Evolutionary conservation across 2,888 invertebrate species (phyloP).

Genomic region (Polyploca ridens): DNA sequence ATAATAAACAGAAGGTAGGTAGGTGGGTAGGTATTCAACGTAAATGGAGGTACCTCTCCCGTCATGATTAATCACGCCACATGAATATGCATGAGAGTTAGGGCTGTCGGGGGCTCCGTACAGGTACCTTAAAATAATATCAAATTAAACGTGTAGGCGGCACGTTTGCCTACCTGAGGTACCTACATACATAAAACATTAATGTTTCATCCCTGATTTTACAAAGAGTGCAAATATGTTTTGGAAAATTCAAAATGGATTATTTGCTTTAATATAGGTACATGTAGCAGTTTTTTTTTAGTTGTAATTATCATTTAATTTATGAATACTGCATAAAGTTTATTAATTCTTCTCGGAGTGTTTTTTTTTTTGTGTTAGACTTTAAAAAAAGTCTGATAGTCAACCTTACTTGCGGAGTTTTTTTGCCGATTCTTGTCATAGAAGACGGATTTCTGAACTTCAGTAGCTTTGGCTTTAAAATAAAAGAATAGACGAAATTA

Average conservation of each 20-base stretch:
- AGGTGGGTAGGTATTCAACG: constrained; percentile 45
- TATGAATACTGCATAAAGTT: too few species aligned
- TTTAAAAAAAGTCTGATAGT: too few species aligned
- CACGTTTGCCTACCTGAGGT: constrained; percentile 34
- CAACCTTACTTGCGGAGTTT: too few species aligned
- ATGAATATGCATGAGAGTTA: constrained; percentile 81
- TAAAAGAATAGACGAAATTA: too few species aligned
- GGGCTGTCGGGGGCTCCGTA: constrained; percentile 58
- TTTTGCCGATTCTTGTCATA: too few species aligned
- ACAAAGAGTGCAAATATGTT: constrained; percentile 1
- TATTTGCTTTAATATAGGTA: neutral
- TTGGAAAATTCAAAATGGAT: neutral
- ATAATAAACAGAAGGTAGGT: constrained; percentile 44
- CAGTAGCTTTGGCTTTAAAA: too few species aligned
- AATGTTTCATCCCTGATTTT: constrained; percentile 35
- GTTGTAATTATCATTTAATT: too few species aligned
- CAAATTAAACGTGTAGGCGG: constrained; percentile 72
- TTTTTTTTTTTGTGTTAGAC: too few species aligned
- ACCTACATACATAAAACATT: constrained; percentile 41
- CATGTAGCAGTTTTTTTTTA: too few species aligned
- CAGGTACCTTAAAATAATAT: constrained; percentile 75
- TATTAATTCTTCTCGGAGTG: too few species aligned
- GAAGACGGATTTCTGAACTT: too few species aligned
- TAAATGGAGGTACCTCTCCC: constrained; percentile 40
- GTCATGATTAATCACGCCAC: constrained; percentile 77